These are phyloP conservation scores for Penaeus indicus DNA, from an alignment of 1,140 invertebrate genomes.

Conservation along the genomic window DNA sequence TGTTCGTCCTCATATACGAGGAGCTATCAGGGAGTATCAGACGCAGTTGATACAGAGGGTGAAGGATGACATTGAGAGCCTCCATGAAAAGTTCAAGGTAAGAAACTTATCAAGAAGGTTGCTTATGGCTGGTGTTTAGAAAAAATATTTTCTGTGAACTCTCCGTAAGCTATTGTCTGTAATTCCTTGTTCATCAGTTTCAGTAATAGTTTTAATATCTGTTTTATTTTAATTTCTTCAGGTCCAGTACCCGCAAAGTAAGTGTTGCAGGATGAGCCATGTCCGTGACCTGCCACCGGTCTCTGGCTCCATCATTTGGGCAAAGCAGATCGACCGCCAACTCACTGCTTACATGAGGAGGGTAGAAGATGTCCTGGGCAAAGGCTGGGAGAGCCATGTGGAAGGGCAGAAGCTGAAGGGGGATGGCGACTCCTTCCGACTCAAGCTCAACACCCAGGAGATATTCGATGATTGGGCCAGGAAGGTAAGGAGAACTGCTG, in stretches of 20 bases:
- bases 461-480: conserved; percentile 98
- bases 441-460: conserved; percentile 95
- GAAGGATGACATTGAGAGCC: conserved; percentile 97
- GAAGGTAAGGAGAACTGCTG: conserved; percentile 71
- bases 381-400: conserved; percentile 99
- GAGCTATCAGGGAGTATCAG: conserved; percentile 98
- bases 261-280: conserved; percentile 90
- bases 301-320: conserved; percentile 98
- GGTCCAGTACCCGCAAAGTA: conserved; percentile 92
- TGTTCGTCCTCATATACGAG: conserved; percentile 97
- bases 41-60: conserved; percentile 98
- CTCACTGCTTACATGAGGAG: conserved; percentile 96
- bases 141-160: neutral
- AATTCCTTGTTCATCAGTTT: neutral
- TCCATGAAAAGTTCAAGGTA: conserved; percentile 98
- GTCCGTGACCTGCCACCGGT: conserved; percentile 95
- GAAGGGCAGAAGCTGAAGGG: conserved; percentile 98
- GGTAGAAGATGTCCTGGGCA: conserved; percentile 73
- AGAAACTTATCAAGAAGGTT: neutral
- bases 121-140: conserved; percentile 69
- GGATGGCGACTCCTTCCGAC: conserved; percentile 96
- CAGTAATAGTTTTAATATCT: neutral
- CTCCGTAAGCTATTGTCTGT: neutral
- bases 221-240: conserved; percentile 71
- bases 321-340: conserved; percentile 97